Evolutionary conservation across 2,888 invertebrate genomes (phyloP).

Genomic region (Catocala nupta): DNA sequence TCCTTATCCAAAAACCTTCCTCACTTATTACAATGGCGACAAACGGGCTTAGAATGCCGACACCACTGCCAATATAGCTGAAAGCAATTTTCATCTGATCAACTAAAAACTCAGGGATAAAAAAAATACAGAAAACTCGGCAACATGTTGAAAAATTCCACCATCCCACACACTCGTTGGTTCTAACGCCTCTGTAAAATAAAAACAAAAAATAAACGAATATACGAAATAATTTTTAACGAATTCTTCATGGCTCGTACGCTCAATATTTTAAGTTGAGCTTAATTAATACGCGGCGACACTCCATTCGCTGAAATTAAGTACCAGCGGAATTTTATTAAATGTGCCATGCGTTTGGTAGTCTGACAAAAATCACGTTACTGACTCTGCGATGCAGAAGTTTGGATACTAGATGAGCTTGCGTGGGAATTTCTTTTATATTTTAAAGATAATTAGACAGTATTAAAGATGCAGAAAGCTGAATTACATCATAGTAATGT

Average conservation of each 20-base stretch:
- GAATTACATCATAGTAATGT: too few relatives aligned
- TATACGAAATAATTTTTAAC: conserved; percentile 46
- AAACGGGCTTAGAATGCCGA: not conserved
- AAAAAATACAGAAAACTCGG: conserved; percentile 15
- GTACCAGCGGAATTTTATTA: conserved; percentile 72
- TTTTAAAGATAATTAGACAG: too few relatives aligned
- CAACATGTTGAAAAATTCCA: conserved; percentile 22
- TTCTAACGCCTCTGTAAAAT: conserved; percentile 44
- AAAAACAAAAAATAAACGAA: conserved; percentile 39
- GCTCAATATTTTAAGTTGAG: conserved; percentile 70
- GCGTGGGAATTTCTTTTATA: too few relatives aligned
- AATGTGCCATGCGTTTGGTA: conserved; percentile 76
- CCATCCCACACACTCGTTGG: conserved; percentile 37
- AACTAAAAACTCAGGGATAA: not conserved
- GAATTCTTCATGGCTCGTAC: conserved; percentile 51
- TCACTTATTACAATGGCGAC: not conserved
- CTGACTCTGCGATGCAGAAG: conserved; percentile 41
- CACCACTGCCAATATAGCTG: not conserved
- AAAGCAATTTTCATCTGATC: conserved; percentile 4
- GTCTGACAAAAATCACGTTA: conserved; percentile 79
- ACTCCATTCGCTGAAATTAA: conserved; percentile 73
- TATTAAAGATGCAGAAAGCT: too few relatives aligned
- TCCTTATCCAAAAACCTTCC: not conserved
- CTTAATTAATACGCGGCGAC: conserved; percentile 78
- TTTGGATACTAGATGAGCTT: conserved; percentile 46